Conservation (phyloP, 2,888 invertebrate genomes). For the Volucella zonaria region DNA sequence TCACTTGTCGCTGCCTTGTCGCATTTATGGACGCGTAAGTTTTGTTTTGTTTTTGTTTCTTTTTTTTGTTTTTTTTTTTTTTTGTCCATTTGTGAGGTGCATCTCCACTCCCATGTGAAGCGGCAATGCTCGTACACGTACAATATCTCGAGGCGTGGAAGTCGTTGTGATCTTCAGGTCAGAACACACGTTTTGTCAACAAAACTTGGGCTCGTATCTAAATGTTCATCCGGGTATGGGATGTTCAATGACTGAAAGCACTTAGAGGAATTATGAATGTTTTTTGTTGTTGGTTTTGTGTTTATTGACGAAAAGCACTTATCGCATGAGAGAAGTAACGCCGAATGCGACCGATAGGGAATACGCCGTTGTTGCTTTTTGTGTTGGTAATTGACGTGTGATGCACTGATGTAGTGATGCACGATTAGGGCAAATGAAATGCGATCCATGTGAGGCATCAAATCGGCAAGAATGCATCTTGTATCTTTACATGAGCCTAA, state of each 20-base stretch:
- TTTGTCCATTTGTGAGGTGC: neutral
- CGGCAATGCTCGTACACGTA: neutral
- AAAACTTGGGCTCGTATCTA: conserved; percentile 51
- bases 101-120: neutral
- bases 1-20: conserved; percentile 52
- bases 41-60: neutral
- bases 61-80: neutral
- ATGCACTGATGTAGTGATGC: conserved; percentile 15
- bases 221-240: conserved; percentile 64
- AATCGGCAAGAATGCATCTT: conserved; percentile 40
- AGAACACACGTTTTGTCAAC: conserved; percentile 45
- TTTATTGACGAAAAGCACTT: conserved; percentile 69
- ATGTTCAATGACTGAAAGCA: conserved; percentile 72
- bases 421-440: conserved; percentile 50
- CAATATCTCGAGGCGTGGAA: neutral
- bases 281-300: conserved; percentile 50
- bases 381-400: conserved; percentile 20
- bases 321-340: conserved; percentile 18
- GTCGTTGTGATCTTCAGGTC: conserved; percentile 1
- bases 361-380: conserved; percentile 29
- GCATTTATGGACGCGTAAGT: conserved; percentile 20
- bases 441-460: conserved; percentile 41
- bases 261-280: conserved; percentile 69
- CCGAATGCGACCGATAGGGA: conserved; percentile 12
- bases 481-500: conserved; percentile 49